Conservation (phyloP, 2,888 invertebrate species). For the Euphydryas editha region DNA sequence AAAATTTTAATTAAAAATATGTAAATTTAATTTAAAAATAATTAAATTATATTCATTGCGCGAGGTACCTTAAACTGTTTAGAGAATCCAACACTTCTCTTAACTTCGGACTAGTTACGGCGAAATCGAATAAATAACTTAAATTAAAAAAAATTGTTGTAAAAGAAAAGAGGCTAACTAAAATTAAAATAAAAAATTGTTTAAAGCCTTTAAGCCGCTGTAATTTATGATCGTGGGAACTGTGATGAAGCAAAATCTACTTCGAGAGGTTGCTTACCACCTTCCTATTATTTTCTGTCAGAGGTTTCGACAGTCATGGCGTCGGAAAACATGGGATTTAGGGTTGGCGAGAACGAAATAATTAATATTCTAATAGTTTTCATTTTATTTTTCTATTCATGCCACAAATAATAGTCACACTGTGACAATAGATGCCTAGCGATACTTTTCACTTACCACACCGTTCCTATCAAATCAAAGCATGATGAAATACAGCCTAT, state of each 20-base stretch:
- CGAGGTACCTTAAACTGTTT: too few species aligned
- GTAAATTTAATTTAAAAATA: too few species aligned
- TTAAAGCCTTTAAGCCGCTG: background rate
- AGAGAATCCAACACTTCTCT: too few species aligned
- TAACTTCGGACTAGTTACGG: background rate
- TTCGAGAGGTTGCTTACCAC: slow-evolving; percentile 10
- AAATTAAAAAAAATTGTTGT: background rate
- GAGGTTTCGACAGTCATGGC: slow-evolving; percentile 6
- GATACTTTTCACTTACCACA: too few species aligned
- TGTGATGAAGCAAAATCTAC: slow-evolving; percentile 25
- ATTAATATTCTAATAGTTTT: background rate
- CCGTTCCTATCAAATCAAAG: too few species aligned
- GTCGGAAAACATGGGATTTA: background rate
- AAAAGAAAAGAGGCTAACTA: background rate
- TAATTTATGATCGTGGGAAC: slow-evolving; percentile 30
- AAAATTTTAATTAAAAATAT: too few species aligned
- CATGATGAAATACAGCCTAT: too few species aligned
- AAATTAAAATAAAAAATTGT: background rate
- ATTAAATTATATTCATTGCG: too few species aligned
- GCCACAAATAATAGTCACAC: too few species aligned
- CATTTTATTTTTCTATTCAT: background rate
- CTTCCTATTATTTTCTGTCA: slow-evolving; percentile 34
- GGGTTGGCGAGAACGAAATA: background rate
- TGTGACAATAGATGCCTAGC: too few species aligned
- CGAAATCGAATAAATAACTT: background rate